Percentiles rank a stretch among this genome's conserved stretches.
Conservation (phyloP, 2,888 invertebrate genomes). For the Phengaris alcon region DNA sequence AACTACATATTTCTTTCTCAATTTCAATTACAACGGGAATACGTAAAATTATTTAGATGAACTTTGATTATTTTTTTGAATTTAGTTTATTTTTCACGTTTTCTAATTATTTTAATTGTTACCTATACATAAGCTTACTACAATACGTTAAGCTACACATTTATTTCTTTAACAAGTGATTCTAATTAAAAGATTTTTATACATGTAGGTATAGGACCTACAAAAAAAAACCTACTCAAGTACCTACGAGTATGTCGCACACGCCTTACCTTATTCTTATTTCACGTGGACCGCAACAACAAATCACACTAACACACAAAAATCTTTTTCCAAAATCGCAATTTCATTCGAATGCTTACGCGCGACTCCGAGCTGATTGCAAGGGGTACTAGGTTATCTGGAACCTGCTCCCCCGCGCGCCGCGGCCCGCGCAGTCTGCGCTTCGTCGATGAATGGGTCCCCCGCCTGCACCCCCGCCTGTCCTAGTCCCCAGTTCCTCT, state of each 20-base stretch:
- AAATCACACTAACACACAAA: not conserved
- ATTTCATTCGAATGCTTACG: conserved; percentile 31
- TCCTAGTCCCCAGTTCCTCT: conserved; percentile 54
- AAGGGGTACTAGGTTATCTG: conserved; percentile 62
- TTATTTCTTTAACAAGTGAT: too few species aligned
- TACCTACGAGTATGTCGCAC: not conserved
- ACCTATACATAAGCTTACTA: too few species aligned
- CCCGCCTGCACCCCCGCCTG: conserved; percentile 52
- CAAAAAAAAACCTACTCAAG: too few species aligned
- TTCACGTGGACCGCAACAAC: not conserved
- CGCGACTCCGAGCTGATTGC: conserved; percentile 48
- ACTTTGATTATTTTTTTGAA: not conserved
- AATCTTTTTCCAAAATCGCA: not conserved
- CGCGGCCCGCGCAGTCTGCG: conserved; percentile 65
- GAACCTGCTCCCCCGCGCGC: conserved; percentile 46
- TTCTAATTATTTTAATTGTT: too few species aligned
- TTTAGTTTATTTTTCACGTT: too few species aligned
- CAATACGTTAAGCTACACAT: too few species aligned
- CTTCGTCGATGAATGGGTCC: conserved; percentile 69
- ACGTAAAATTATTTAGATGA: not conserved
- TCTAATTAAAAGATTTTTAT: too few species aligned
- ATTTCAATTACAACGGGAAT: not conserved
- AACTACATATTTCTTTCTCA: not conserved
- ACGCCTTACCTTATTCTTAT: conserved; percentile 2
- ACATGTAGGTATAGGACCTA: too few species aligned